Evolutionary conservation across 2,797 vertebrate genomes (phyloP).

Genomic region (Gymnopithys bicolor): DNA sequence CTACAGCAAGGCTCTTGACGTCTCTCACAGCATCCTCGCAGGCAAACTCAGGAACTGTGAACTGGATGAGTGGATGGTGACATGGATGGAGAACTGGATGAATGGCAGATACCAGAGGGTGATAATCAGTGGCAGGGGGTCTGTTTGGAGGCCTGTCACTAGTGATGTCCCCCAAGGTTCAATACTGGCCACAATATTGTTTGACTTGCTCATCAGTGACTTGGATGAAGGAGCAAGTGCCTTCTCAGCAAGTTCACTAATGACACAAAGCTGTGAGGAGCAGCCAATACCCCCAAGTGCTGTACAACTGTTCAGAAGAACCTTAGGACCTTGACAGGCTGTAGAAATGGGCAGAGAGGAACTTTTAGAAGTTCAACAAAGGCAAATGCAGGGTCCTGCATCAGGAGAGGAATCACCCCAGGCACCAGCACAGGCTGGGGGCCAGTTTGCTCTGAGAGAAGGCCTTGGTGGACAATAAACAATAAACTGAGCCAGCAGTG

Average conservation of each 20-base stretch:
- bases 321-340: background rate
- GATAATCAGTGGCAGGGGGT: too few species aligned
- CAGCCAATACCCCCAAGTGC: fast-evolving
- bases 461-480: background rate
- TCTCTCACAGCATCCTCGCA: background rate
- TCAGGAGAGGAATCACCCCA: background rate
- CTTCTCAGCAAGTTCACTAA: background rate
- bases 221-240: background rate
- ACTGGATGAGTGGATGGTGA: background rate
- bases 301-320: background rate
- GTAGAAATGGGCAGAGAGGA: background rate
- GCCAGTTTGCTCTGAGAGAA: background rate
- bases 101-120: background rate
- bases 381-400: background rate
- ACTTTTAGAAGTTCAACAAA: background rate
- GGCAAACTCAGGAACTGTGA: background rate
- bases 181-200: background rate
- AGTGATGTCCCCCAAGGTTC: background rate
- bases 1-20: background rate
- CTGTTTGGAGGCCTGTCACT: too few species aligned
- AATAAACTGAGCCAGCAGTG: background rate
- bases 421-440: background rate
- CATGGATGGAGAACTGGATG: background rate
- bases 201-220: background rate
- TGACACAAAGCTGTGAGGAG: background rate